Evolutionary conservation across 1,140 invertebrate species (phyloP), one percentile per base, ranked within the genome.

Genomic region (Solenopsis fugax): DNA sequence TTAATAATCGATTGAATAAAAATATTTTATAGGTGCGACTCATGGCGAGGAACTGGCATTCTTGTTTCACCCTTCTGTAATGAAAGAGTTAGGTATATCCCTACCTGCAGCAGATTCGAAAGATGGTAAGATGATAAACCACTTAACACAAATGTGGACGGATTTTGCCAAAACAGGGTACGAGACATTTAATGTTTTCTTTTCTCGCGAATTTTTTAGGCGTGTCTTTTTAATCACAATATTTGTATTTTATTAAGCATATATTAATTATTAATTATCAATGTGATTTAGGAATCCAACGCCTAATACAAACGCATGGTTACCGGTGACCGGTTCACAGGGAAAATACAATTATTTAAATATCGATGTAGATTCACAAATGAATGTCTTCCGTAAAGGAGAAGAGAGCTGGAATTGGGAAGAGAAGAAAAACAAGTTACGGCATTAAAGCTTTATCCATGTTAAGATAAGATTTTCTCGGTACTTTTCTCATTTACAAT

Each of bases 11-110:
- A 0, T 75, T 58, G 45, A 10, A 13, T 13, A 13, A 7, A 56
- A 9, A n/a, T 62, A 62, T 80, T 64, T 73, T 69, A 18, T 52
- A 94, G 94, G 93, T 50, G 72, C 84, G 0, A 58, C 77, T 9
- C 93, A 94, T 82, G 82, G 50, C 5, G 93, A 94, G 24, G 94
- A 94, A 10, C 10, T 94, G 34, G 0, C 13, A 0, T 94, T 86
- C 16, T 21, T 94, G 16, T 94, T 94, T 62, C 65, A 89, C 64
- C 10, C 24, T 60, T 10, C 73, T 7, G 1, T 67, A 1, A 24
- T 16, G 0, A 67, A 72, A 18, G 4, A 37, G 0, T 0, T 62
- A 0, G 21, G 9, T 2, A 6, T 75, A 1, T n/a, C 82, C 56
- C 12, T 41, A 10, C 10, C 48, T 4, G 10, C 84, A 54, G 12